Percentiles rank a stretch among this genome's conserved stretches.
Conservation (phyloP, 2,797 vertebrate species). For the Selene dorsalis region DNA sequence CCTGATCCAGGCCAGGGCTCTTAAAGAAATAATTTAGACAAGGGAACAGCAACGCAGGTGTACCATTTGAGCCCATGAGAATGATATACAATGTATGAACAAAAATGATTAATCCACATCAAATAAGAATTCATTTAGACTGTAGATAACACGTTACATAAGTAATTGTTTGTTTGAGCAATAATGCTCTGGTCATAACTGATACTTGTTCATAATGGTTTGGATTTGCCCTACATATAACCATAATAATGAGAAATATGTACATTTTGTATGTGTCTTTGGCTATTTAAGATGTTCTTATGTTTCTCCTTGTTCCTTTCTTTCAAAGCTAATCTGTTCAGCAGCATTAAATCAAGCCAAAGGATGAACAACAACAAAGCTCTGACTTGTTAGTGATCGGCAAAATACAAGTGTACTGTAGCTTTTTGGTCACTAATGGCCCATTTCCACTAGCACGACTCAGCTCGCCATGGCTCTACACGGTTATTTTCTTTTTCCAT, state of each 20-base stretch:
- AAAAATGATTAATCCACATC: constrained; percentile 10
- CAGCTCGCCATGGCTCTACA: too few relatives aligned
- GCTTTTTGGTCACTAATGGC: background rate
- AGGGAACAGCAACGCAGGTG: constrained; percentile 71
- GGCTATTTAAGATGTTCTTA: background rate
- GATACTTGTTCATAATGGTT: background rate
- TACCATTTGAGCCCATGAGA: constrained; percentile 70
- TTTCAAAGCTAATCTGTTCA: constrained; percentile 7
- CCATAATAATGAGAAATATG: too few relatives aligned
- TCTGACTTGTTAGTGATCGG: constrained; percentile 24
- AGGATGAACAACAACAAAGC: background rate
- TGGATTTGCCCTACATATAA: background rate
- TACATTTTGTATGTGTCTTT: background rate
- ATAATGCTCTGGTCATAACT: background rate
- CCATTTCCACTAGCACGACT: too few relatives aligned
- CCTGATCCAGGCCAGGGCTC: constrained; percentile 82
- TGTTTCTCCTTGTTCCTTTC: background rate
- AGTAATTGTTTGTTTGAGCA: constrained; percentile 9
- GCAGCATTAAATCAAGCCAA: constrained; percentile 12
- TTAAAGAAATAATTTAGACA: constrained; percentile 83
- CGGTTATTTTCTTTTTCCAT: too few relatives aligned
- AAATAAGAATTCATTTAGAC: constrained; percentile 27
- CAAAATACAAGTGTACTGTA: background rate
- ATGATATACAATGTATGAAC: constrained; percentile 27
- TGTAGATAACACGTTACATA: constrained; percentile 1